Evolutionary conservation across 53 echinoderm and acorn worm species (phyloP), one percentile per base, ranked within the genome.

Genomic region (Echinarachnius parma): DNA sequence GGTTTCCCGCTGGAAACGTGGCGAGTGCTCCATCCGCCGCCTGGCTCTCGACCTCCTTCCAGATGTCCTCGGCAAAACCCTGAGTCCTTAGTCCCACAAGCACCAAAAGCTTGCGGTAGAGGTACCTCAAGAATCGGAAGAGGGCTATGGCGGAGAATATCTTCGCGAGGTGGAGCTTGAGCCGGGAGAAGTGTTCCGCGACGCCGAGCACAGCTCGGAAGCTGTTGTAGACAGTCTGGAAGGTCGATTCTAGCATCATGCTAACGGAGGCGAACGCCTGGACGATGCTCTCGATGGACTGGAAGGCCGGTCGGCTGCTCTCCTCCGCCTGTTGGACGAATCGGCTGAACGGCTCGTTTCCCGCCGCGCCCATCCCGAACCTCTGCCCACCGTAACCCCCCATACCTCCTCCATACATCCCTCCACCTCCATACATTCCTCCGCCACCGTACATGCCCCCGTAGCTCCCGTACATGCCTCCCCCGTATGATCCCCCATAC

Each of bases 241-340:
- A 85, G 3, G 95, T 95, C 3, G 95, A 95, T 23, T 95, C 95
- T 46, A 95, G 62, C 95, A 95, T 95, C 95, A 95, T 95, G 61
- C 90, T 91, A 18, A 95, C 85, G 0, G 95, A 95, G 7, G 79
- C 90, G 55, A 95, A 95, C 7, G 95, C 95, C 57, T 87, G 87
- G 29, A 95, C 95, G 21, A 95, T 95, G 22, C 95, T 95, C 60
- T 95, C 95, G 9, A 95, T 95, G 10, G 95, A 95, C 63, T 95
- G 95, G 31, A 95, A 95, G 3, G 95, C 95, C 9, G 95, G 90
- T 18, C 95, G 67, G 49, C 95, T 95, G 64, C 76, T 95, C 48
- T 90, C 89, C 52, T 95, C 95, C 0, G 95, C 95, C 53, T 81
- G 89, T 34, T 82, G 90, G 4, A 95, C 60, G 50, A 91, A 95